Conservation (phyloP, 2,113 vertebrate genomes). For the Columba janthina region DNA sequence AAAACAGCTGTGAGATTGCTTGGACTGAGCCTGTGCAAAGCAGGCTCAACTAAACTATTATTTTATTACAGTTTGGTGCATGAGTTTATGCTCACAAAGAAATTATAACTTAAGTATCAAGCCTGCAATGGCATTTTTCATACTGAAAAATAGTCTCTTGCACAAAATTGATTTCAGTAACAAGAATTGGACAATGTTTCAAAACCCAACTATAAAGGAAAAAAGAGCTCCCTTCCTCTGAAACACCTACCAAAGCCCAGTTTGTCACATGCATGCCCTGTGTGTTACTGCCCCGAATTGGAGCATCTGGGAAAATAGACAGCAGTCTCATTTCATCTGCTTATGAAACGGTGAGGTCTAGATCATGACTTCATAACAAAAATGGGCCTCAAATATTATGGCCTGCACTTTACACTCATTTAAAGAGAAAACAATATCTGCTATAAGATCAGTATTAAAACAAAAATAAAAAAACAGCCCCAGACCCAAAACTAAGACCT, state of each 20-base stretch:
- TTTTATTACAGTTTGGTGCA: not conserved
- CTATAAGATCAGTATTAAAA: too few relatives aligned
- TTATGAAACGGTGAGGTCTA: not conserved
- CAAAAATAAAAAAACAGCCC: too few relatives aligned
- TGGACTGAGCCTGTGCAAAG: not conserved
- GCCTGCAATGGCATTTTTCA: not conserved
- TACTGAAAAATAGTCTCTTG: not conserved
- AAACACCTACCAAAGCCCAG: not conserved
- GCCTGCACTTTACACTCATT: fast-evolving
- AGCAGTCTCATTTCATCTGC: not conserved
- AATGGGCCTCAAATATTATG: not conserved
- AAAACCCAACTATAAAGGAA: not conserved
- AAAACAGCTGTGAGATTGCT: not conserved
- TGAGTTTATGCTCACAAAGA: not conserved
- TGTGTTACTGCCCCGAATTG: not conserved
- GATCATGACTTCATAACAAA: not conserved
- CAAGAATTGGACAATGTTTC: not conserved
- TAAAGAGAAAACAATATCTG: not conserved
- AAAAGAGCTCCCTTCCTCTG: not conserved
- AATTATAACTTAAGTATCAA: not conserved
- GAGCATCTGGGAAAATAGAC: not conserved
- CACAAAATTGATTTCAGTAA: not conserved
- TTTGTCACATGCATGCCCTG: not conserved
- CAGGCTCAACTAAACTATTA: not conserved
- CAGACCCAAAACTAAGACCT: not conserved